phyloP scores from a whole-genome alignment of 2,113 vertebrate genomes.

The Callospermophilus lateralis region DNA sequence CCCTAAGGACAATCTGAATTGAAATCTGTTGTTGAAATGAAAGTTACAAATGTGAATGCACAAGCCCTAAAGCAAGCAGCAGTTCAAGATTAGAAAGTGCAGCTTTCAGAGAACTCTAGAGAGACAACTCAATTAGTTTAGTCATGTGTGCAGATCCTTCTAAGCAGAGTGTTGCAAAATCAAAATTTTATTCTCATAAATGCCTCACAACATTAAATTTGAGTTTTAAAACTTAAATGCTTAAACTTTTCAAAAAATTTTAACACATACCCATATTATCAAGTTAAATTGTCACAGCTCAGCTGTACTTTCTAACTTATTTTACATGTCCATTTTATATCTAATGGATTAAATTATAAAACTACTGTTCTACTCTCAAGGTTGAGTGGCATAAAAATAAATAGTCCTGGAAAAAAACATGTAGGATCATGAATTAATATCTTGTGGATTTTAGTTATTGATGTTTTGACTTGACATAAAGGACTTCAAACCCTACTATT shows the following conservation, averaged over 20 bases:
- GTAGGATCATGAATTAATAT: background rate
- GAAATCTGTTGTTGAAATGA: background rate
- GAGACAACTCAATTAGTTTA: background rate
- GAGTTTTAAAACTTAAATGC: background rate
- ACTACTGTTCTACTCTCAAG: background rate
- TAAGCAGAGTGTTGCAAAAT: background rate
- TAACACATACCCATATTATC: background rate
- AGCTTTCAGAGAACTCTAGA: background rate
- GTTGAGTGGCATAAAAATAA: background rate
- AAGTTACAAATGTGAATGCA: background rate
- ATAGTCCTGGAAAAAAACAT: background rate
- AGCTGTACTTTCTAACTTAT: background rate
- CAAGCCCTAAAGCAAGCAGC: background rate
- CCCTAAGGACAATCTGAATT: background rate
- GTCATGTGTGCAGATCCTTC: background rate
- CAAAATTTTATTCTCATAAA: slow-evolving; percentile 8
- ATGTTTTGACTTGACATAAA: slow-evolving; percentile 14
- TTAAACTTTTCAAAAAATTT: slow-evolving; percentile 25
- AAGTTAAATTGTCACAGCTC: slow-evolving; percentile 1
- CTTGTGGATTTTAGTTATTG: background rate
- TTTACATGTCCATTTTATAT: background rate
- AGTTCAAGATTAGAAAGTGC: slow-evolving; percentile 1
- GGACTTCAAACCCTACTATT: background rate
- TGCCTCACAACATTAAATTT: slow-evolving; percentile 4
- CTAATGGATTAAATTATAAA: background rate